Evolutionary conservation across 1,140 invertebrate genomes (phyloP), one percentile per base, ranked within the genome.

Genomic region (Copidosoma floridanum): DNA sequence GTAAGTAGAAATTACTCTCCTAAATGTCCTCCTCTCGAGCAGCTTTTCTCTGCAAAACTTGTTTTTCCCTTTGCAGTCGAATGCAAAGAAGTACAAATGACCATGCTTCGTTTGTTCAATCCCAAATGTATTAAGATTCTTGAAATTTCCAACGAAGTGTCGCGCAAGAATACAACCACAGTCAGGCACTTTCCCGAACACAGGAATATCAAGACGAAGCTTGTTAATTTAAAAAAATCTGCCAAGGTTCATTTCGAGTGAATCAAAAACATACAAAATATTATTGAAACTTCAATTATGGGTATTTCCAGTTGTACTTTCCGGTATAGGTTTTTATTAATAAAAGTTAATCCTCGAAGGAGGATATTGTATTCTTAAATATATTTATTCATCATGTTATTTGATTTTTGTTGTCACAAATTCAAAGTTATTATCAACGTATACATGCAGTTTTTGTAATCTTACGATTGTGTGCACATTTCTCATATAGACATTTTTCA

Each of bases 341-440:
- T 46, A 46, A 46, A 24, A 12, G 23, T 12, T 46, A 11, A 26
- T 23, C n/a, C n/a, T n/a, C n/a, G 26, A 46, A 26, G 23, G 18
- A 26, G 7, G 5, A 26, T 46, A 46, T 24, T 46, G 38, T 60
- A 38, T 50, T 51, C 56, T 61, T 55, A 61, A 61, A 32, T 32
- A 32, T 32, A 32, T 32, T 32, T 32, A 32, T 32, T 32, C n/a
- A n/a, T n/a, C n/a, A n/a, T n/a, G n/a, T n/a, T n/a, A n/a, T n/a
- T n/a, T n/a, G n/a, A n/a, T n/a, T n/a, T n/a, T n/a, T n/a, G n/a
- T n/a, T n/a, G n/a, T n/a, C n/a, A n/a, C n/a, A n/a, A n/a, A n/a
- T n/a, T n/a, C n/a, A n/a, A n/a, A n/a, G n/a, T n/a, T n/a, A n/a
- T 32, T 32, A 32, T 32, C 6, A 32, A 32, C 29, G 12, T 32